These are phyloP conservation scores for Morone saxatilis DNA, from an alignment of 2,113 vertebrate species.

Conservation along the genomic window DNA sequence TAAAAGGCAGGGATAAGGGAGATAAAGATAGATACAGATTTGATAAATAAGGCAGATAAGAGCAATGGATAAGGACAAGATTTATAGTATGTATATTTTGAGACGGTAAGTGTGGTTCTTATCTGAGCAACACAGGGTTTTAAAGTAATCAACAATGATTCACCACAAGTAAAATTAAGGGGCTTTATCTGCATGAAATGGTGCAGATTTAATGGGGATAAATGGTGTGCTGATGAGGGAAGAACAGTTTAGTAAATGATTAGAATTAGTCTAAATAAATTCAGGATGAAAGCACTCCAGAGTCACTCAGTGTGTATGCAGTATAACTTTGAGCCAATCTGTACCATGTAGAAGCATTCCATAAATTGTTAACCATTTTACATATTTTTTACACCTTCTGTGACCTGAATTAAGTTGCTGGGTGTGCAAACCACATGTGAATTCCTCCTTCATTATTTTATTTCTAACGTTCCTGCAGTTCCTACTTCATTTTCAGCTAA, in stretches of 20 bases:
- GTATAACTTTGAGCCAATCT: neutral
- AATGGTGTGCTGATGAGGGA: constrained; percentile 36
- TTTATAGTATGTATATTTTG: constrained; percentile 52
- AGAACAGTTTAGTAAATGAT: constrained; percentile 34
- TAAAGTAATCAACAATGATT: constrained; percentile 62
- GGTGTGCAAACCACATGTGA: constrained; percentile 8
- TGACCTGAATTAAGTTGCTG: neutral
- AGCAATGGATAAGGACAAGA: constrained; percentile 60
- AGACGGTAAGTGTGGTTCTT: constrained; percentile 41
- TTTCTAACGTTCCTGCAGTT: constrained; percentile 40
- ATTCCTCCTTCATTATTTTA: constrained; percentile 31
- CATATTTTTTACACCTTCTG: neutral
- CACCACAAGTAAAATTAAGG: constrained; percentile 46
- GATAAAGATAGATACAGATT: constrained; percentile 42
- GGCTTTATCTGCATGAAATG: constrained; percentile 58
- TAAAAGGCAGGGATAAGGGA: constrained; percentile 53
- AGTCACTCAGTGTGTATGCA: neutral
- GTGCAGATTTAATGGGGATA: constrained; percentile 57
- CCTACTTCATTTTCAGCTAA: constrained; percentile 64
- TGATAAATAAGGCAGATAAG: constrained; percentile 63
- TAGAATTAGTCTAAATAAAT: constrained; percentile 44
- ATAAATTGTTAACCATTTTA: neutral
- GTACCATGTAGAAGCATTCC: neutral
- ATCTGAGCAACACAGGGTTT: constrained; percentile 48
- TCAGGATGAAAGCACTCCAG: constrained; percentile 4